Evolutionary conservation across 2,797 vertebrate species (phyloP), one percentile per base, ranked within the genome.

Genomic region (Champsocephalus gunnari): DNA sequence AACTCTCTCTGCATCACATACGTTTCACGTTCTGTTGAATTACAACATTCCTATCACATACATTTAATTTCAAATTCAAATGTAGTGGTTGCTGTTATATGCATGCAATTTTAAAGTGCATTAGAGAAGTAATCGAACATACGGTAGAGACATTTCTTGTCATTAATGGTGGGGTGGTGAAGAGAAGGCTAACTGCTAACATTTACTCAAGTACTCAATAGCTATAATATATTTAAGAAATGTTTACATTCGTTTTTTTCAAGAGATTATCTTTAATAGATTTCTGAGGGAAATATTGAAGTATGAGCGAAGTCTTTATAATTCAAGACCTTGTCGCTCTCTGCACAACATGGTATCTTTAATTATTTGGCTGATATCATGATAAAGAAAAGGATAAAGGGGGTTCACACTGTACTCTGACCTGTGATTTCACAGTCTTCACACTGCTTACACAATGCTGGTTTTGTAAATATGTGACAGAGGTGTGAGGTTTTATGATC

Each of bases 311-410:
- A 53, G 1, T 51, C 12, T 43, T 41, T 41, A 16, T 51, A 43
- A 38, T 53, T 28, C 48, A 50, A 7, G 14, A 34, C 12, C 13
- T 34, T 43, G 4, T 19, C 43, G 2, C 3, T 19, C 9, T 11
- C 7, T 49, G 55, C 56, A 63, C 0, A 0, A 63, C 0, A 0
- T 28, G 21, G 2, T 14, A 8, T 55, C 24, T 48, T 9, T 24
- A n/a, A 4, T 75, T 9, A 12, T 62, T 60, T 49, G 21, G 3
- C 28, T 73, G 56, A 83, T 82, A 57, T 54, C 12, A 3, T 17
- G 41, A 79, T 79, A 66, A 60, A 71, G 79, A 85, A 75, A 56
- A 66, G 21, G 73, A 85, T 75, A 69, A 63, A 66, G 2, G n/a
- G 3, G 14, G 50, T 84, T 32, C 21, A 21, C 44, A 41, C 5